These are phyloP conservation scores for Echinometra lucunter DNA, from an alignment of 53 echinoderm and acorn worm species.

Conservation along the genomic window DNA sequence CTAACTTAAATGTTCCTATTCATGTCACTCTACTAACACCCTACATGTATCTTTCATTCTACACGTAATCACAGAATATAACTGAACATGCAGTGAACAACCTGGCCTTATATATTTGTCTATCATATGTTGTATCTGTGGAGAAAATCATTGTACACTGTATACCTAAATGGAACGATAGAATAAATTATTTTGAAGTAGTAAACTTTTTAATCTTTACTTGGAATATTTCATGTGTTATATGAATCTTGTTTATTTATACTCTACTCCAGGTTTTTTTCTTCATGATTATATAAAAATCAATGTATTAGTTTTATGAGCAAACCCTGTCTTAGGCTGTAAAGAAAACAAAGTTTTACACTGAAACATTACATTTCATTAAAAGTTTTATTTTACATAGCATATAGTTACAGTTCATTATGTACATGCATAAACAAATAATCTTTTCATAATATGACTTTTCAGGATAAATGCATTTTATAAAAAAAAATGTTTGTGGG, in stretches of 20 bases:
- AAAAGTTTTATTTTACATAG: neutral
- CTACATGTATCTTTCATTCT: neutral
- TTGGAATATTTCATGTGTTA: neutral
- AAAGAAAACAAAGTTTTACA: neutral
- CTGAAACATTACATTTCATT: neutral
- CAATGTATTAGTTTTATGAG: no score
- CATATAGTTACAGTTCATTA: neutral
- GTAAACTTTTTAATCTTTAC: neutral
- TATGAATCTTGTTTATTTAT: neutral
- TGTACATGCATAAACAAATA: neutral
- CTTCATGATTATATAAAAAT: neutral
- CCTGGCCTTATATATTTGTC: neutral
- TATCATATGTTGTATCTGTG: neutral
- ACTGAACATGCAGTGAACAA: neutral
- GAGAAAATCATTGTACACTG: neutral
- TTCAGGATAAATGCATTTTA: neutral
- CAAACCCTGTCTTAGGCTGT: neutral
- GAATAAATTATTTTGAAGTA: neutral
- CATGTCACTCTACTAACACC: neutral
- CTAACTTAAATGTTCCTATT: neutral
- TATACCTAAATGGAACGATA: neutral
- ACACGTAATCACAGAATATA: neutral
- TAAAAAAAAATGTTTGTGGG: neutral
- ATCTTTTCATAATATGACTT: neutral
- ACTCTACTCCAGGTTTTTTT: neutral